Evolutionary conservation across 2,888 invertebrate species (phyloP).

Genomic region (Allophyes oxyacanthae): DNA sequence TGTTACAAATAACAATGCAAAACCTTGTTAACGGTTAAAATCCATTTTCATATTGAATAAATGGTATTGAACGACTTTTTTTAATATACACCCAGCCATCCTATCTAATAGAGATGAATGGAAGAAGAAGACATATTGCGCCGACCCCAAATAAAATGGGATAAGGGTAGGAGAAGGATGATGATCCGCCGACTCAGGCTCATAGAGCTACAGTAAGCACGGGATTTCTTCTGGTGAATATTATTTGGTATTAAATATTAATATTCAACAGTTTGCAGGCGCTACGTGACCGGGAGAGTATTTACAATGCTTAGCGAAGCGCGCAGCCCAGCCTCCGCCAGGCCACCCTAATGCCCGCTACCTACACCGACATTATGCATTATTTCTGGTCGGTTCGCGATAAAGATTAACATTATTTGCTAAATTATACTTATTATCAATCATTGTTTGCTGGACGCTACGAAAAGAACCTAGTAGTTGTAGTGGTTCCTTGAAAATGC

Average conservation of each 20-base stretch:
- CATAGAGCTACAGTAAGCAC: constrained; percentile 65
- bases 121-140: too few relatives aligned
- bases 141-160: too few relatives aligned
- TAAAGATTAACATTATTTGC: constrained; percentile 41
- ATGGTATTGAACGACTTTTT: too few relatives aligned
- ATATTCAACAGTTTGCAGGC: constrained; percentile 86
- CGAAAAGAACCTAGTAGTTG: too few relatives aligned
- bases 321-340: constrained; percentile 68
- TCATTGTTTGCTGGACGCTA: constrained; percentile 7
- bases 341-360: constrained; percentile 55
- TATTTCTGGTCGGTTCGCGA: constrained; percentile 56
- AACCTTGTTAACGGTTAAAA: too few relatives aligned
- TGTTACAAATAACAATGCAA: too few relatives aligned
- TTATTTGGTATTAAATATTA: constrained; percentile 76
- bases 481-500: too few relatives aligned
- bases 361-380: constrained; percentile 65
- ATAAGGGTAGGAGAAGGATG: too few relatives aligned
- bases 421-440: constrained; percentile 27
- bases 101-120: too few relatives aligned
- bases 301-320: constrained; percentile 85
- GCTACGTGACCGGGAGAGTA: constrained; percentile 84
- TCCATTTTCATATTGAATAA: background rate
- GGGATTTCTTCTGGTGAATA: constrained; percentile 74
- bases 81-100: too few relatives aligned
- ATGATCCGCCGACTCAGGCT: constrained; percentile 66